Evolutionary conservation across 1,140 invertebrate species (phyloP), one percentile per base, ranked within the genome.

Genomic region (Colletes gigas): DNA sequence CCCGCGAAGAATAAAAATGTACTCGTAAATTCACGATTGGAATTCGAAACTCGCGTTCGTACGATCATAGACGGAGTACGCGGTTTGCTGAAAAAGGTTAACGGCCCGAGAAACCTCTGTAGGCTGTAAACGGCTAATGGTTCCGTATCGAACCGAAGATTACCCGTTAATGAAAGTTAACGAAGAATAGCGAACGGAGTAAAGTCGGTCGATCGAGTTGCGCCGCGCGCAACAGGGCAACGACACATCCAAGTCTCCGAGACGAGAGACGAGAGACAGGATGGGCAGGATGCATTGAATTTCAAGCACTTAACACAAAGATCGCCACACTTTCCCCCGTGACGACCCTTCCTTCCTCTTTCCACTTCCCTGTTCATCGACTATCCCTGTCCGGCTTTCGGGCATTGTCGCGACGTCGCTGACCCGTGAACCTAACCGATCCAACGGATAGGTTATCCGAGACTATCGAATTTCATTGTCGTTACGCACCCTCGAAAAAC

Each of bases 211-310:
- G 76, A 70, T 70, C 76, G 66, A 62, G n/a, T 78, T 50, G 57
- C 76, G 8, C 66, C 14, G 39, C n/a, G 39, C 8, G 41, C 63
- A 57, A 76, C 63, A 47, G 74, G 74, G 50, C 59, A 78, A 78
- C 76, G 59, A 78, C 76, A 78, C 59, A 8, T 21, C 10, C 57
- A 17, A 39, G 67, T 54, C 68, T 63, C 50, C 15, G 59, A 71
- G 66, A 57, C 73, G 47, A 41, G 67, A 60, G 52, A 66, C 21
- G 72, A 70, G 44, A 69, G 12, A 86, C 88, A 88, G 88, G 88
- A 89, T 86, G 81, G 88, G 88, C 86, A 86, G 63, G 84, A 88
- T 86, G 81, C 78, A 86, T 88, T 83, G 84, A 89, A 88, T 89
- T 89, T 86, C 74, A 84, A 83, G 75, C 82, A 80, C 77, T 88